phyloP scores from a whole-genome alignment of 1,140 invertebrate genomes.

The Drosophila parvula region DNA sequence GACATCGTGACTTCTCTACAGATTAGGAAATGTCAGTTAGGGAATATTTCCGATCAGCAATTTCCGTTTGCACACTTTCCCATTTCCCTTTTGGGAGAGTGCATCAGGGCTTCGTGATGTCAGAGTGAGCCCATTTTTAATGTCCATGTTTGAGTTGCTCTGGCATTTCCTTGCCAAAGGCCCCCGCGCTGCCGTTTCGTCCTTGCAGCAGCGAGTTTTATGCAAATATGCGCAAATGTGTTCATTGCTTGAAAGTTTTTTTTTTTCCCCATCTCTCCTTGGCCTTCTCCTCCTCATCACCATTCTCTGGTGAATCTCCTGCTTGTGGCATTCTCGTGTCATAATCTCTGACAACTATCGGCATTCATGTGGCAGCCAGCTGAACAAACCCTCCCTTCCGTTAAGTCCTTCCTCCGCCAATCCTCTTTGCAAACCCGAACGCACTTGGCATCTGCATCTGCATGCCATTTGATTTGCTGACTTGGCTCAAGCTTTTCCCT shows the following conservation, averaged over 20 bases:
- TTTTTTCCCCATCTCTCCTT: slow-evolving; percentile 35
- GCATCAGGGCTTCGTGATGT: slow-evolving; percentile 35
- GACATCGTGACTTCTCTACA: not conserved
- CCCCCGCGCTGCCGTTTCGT: slow-evolving; percentile 24
- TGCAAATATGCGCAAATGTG: slow-evolving; percentile 81
- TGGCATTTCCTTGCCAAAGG: slow-evolving; percentile 35
- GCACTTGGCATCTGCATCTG: slow-evolving; percentile 49
- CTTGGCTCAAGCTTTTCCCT: slow-evolving; percentile 41
- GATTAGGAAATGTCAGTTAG: slow-evolving; percentile 12
- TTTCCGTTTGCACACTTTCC: slow-evolving; percentile 22
- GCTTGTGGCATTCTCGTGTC: slow-evolving; percentile 70
- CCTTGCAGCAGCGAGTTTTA: slow-evolving; percentile 71
- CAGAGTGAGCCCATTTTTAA: slow-evolving; percentile 39
- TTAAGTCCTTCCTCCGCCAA: slow-evolving; percentile 1
- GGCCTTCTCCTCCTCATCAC: not conserved
- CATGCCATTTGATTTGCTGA: slow-evolving; percentile 72
- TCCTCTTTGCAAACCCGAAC: slow-evolving; percentile 33
- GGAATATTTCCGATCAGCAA: slow-evolving; percentile 27
- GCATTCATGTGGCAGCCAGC: slow-evolving; percentile 71
- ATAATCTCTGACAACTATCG: slow-evolving; percentile 81
- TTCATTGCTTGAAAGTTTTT: slow-evolving; percentile 79
- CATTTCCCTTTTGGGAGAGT: slow-evolving; percentile 43
- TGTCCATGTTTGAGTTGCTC: slow-evolving; percentile 56
- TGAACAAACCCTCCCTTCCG: slow-evolving; percentile 16
- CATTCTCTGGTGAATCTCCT: slow-evolving; percentile 22